Conservation (phyloP, 2,888 invertebrate genomes). For the Pyrrhosoma nymphula region DNA sequence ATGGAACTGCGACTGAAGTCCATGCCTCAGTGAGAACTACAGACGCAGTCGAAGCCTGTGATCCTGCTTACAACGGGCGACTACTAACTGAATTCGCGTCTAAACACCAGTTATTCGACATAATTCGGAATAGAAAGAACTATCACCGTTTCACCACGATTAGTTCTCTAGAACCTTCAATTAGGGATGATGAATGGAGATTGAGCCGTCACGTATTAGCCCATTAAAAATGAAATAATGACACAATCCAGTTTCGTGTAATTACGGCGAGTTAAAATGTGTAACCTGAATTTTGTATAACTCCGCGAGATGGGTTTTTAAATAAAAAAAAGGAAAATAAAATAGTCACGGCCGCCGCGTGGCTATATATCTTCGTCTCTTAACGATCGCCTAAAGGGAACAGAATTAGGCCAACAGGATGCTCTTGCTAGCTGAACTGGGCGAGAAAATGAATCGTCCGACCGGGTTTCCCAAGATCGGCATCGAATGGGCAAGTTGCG, state of each 20-base stretch:
- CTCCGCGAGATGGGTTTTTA: background rate
- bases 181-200: background rate
- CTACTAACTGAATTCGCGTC: background rate
- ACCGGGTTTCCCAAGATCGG: background rate
- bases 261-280: background rate
- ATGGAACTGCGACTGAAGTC: too few species aligned
- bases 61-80: background rate
- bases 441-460: background rate
- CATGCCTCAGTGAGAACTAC: too few species aligned
- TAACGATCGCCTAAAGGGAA: background rate
- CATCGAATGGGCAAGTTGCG: background rate
- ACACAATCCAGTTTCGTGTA: background rate
- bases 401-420: constrained; percentile 10
- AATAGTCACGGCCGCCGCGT: background rate
- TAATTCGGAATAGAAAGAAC: background rate
- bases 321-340: background rate
- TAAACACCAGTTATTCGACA: background rate
- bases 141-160: background rate
- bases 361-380: background rate
- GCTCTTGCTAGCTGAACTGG: background rate
- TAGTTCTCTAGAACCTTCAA: background rate
- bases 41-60: too few species aligned
- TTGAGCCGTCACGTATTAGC: background rate
- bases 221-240: background rate
- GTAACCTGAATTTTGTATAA: background rate